Evolutionary conservation across 30 jellyfish, hydroid and myxozoan genomes (phyloP).

Genomic region (Aurelia aurita): DNA sequence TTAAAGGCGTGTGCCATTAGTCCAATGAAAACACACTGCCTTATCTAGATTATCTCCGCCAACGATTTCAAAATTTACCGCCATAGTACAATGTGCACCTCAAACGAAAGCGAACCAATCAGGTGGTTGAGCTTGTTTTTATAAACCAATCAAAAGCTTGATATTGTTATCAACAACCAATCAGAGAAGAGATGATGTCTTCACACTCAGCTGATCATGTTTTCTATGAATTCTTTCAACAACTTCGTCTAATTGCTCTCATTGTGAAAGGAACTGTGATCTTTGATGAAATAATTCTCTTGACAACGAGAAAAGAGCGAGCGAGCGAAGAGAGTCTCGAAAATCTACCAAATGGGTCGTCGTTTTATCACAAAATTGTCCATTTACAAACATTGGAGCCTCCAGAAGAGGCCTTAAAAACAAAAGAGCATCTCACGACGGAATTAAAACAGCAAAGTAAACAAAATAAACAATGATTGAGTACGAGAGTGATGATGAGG

Average conservation of each 20-base stretch:
- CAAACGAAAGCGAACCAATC: background rate
- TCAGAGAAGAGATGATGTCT: background rate
- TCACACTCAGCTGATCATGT: slow-evolving; percentile 51
- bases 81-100: background rate
- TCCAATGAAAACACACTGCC: slow-evolving; percentile 14
- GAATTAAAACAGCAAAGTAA: no score
- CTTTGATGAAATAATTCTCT: no score
- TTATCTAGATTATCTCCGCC: background rate
- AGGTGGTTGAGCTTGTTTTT: no score
- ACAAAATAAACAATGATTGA: background rate
- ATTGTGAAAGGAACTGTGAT: no score
- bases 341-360: no score
- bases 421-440: no score
- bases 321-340: no score
- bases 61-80: slow-evolving; percentile 36
- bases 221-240: slow-evolving; percentile 1
- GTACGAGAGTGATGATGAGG: background rate
- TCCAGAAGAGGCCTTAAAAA: no score
- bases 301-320: no score
- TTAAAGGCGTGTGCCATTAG: slow-evolving; percentile 34
- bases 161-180: background rate
- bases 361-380: no score
- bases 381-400: no score
- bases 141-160: background rate
- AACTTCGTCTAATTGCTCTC: no score